Percentiles rank a stretch among this genome's conserved stretches.
phyloP scores from a whole-genome alignment of 1,140 invertebrate genomes.

The Drosophila aff. region DNA sequence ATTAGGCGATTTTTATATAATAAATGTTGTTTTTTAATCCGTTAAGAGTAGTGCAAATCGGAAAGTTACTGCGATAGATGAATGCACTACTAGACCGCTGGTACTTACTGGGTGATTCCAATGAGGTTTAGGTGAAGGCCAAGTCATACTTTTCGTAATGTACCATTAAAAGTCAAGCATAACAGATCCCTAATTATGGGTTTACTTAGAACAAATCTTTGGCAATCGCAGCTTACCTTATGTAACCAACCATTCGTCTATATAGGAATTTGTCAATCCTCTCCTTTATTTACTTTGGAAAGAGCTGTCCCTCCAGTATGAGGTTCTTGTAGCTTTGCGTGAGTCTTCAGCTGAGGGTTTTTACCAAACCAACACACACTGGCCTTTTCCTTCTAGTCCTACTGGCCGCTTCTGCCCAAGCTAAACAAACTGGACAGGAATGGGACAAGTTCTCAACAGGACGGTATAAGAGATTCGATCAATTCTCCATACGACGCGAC shows the following conservation, averaged over 20 bases:
- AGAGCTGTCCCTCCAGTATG: conserved; percentile 7
- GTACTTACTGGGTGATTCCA: neutral
- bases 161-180: conserved; percentile 16
- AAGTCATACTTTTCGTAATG: too few species aligned
- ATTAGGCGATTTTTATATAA: neutral
- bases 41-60: too few species aligned
- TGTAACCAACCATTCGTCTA: neutral
- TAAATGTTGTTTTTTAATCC: too few species aligned
- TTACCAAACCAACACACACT: too few species aligned
- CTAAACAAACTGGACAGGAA: neutral
- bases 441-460: neutral
- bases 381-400: neutral
- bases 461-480: too few species aligned
- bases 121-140: too few species aligned
- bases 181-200: conserved; percentile 4
- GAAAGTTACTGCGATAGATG: too few species aligned
- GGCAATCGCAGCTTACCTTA: neutral
- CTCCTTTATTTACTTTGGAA: neutral
- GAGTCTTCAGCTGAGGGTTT: neutral
- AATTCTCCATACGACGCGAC: too few species aligned
- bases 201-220: conserved; percentile 13
- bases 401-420: too few species aligned
- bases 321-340: conserved; percentile 2
- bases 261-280: too few species aligned
- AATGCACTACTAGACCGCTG: neutral